A percentile compares a stretch with the other conserved stretches of the same genome.
These are phyloP conservation scores for Machimus atricapillus DNA, from an alignment of 2,888 invertebrate genomes.

Conservation along the genomic window DNA sequence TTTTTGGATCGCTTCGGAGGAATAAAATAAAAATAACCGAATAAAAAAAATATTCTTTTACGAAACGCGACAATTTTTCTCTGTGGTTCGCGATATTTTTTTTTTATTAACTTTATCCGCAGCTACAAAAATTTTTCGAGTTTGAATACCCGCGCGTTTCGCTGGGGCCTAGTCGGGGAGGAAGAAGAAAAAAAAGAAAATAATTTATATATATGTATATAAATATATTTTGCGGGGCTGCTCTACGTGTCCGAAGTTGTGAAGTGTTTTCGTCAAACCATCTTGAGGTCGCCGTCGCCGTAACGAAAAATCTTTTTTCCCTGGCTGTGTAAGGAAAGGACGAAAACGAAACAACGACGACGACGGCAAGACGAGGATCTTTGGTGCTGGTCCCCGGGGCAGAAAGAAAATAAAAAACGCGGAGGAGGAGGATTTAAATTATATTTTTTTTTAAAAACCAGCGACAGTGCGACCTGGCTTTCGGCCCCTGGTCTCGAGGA, in stretches of 20 bases:
- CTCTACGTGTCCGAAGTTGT: not conserved
- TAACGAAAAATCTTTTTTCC: not conserved
- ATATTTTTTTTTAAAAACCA: not conserved
- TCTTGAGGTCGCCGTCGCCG: not conserved
- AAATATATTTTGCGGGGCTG: not conserved
- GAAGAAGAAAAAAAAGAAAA: not conserved
- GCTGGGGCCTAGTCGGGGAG: not conserved
- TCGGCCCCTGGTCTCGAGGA: not conserved
- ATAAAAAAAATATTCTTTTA: not conserved
- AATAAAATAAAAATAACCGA: not conserved
- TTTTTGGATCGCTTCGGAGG: conserved; percentile 20
- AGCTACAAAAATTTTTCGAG: not conserved
- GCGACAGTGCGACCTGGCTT: not conserved
- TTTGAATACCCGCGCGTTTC: not conserved
- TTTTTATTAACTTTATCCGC: not conserved
- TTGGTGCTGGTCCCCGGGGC: not conserved
- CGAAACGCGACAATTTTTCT: not conserved
- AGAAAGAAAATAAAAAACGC: not conserved
- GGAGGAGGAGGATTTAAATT: not conserved
- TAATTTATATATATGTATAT: not conserved
- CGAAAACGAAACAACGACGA: not conserved
- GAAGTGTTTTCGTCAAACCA: not conserved
- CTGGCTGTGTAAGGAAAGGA: not conserved
- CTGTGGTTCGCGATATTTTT: not conserved
- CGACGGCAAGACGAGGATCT: not conserved